A percentile compares a stretch with the other conserved stretches of the same genome.
phyloP scores from a whole-genome alignment of 2,888 invertebrate genomes.

The Xylocampa areola region DNA sequence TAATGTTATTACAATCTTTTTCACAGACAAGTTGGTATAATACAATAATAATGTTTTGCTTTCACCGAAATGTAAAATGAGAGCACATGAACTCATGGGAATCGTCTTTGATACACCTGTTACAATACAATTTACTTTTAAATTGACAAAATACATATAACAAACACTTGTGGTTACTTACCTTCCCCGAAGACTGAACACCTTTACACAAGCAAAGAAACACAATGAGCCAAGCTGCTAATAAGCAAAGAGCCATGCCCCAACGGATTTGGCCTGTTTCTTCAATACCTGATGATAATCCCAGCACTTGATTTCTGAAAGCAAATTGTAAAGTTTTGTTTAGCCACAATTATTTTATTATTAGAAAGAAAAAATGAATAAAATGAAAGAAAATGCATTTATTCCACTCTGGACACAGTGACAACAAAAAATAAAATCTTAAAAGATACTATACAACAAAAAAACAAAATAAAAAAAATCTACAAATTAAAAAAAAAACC shows the following conservation, averaged over 20 bases:
- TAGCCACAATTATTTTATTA: no score
- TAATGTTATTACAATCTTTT: not conserved
- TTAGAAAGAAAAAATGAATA: no score
- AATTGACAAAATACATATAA: not conserved
- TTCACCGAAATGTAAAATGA: not conserved
- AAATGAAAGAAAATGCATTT: no score
- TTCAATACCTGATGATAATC: slow-evolving; percentile 93
- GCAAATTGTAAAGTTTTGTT: slow-evolving; percentile 35
- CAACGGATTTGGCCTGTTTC: slow-evolving; percentile 92
- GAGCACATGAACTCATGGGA: not conserved
- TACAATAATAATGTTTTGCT: not conserved
- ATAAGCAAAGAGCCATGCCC: slow-evolving; percentile 93
- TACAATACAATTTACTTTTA: not conserved
- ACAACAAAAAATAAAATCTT: no score
- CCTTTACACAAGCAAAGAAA: slow-evolving; percentile 94
- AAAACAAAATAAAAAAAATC: no score
- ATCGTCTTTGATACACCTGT: not conserved
- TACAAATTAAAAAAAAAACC: no score
- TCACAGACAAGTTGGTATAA: not conserved
- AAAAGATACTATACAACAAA: no score
- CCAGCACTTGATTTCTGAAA: slow-evolving; percentile 91
- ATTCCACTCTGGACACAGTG: no score
- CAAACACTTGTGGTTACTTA: slow-evolving; percentile 51
- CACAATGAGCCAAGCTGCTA: slow-evolving; percentile 94
- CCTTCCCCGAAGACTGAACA: slow-evolving; percentile 94